Conservation (phyloP, 2,113 vertebrate genomes). For the Hydrolagus affinis region DNA sequence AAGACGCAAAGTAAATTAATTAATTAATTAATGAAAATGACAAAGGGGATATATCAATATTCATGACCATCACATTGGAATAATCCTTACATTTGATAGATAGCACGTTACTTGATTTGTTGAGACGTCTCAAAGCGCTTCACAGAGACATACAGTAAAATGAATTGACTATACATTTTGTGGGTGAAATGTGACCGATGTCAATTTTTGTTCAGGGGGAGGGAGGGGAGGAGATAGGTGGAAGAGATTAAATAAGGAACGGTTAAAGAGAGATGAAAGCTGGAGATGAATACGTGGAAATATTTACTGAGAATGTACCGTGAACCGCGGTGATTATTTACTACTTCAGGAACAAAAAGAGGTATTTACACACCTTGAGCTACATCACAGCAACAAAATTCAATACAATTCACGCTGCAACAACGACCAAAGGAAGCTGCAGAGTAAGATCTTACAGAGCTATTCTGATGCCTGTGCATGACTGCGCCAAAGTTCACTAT, state of each 20-base stretch:
- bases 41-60: too few species aligned
- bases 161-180: neutral
- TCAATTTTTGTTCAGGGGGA: neutral
- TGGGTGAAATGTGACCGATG: too few species aligned
- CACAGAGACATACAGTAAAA: neutral
- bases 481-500: constrained; percentile 21
- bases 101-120: neutral
- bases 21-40: too few species aligned
- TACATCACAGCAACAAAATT: constrained; percentile 24
- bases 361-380: constrained; percentile 28
- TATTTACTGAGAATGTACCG: constrained; percentile 19
- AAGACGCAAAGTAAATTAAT: too few species aligned
- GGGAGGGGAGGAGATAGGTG: neutral
- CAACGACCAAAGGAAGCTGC: constrained; percentile 19
- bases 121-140: neutral
- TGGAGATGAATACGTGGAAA: neutral
- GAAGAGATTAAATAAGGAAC: neutral
- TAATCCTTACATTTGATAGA: neutral
- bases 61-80: too few species aligned
- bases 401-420: constrained; percentile 27
- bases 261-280: neutral
- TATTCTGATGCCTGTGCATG: constrained; percentile 11
- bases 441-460: neutral
- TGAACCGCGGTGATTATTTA: constrained; percentile 18
- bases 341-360: constrained; percentile 25